A percentile compares a stretch with the other conserved stretches of the same genome.
phyloP scores from a whole-genome alignment of 2,113 vertebrate species.

The Lophotis ruficrista region DNA sequence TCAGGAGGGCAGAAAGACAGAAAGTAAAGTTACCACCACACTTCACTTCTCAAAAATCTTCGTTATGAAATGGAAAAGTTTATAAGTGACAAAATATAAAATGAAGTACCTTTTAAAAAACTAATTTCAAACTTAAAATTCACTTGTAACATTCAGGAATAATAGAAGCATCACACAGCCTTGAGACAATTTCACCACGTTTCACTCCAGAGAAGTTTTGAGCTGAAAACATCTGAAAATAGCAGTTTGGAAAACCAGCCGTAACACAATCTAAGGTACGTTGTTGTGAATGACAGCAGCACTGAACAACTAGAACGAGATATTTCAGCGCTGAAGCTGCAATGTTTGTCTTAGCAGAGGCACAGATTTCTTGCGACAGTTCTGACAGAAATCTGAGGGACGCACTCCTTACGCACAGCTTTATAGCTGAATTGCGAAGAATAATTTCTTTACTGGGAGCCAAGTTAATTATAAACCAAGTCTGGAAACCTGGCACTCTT shows the following conservation, averaged over 20 bases:
- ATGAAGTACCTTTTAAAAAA: not conserved
- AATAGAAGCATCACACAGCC: not conserved
- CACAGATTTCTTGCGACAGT: not conserved
- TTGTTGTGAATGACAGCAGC: not conserved
- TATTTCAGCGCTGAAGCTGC: not conserved
- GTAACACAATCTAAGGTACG: not conserved
- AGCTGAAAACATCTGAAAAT: conserved; percentile 22
- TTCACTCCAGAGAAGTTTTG: not conserved
- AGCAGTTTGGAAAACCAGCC: not conserved
- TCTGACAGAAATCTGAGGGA: conserved; percentile 15
- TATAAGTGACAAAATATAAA: not conserved
- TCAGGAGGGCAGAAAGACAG: not conserved
- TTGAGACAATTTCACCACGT: not conserved
- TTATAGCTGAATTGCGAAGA: not conserved
- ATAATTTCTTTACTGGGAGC: conserved; percentile 29
- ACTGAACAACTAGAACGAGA: not conserved
- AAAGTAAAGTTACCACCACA: not conserved
- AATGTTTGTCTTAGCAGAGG: not conserved
- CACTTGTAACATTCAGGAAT: not conserved
- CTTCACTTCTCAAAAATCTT: not conserved
- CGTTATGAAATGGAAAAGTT: not conserved
- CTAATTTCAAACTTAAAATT: not conserved
- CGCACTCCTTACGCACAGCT: not conserved
- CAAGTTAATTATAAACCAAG: conserved; percentile 55
- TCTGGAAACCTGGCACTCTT: conserved; percentile 54